These are phyloP conservation scores for Tarsius wallacei DNA, from an alignment of 2,797 vertebrate genomes.

Conservation along the genomic window DNA sequence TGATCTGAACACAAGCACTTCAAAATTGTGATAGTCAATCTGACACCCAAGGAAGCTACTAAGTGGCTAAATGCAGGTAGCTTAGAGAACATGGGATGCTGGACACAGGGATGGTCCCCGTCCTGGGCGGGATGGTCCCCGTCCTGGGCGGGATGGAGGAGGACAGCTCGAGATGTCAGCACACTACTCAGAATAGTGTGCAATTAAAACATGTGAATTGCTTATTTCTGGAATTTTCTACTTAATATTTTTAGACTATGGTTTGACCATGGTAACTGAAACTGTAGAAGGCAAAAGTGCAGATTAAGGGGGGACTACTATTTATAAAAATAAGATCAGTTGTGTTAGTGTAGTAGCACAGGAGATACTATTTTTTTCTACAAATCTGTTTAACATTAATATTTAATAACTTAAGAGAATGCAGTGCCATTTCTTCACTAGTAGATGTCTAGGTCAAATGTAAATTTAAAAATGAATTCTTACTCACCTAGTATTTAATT, in stretches of 20 bases:
- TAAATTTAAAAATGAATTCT: conserved; percentile 89
- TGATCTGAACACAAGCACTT: not conserved
- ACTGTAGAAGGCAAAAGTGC: not conserved
- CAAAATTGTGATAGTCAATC: not conserved
- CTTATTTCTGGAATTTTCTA: not conserved
- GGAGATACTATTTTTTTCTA: conserved; percentile 14
- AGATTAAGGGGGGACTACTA: not conserved
- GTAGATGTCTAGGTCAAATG: conserved; percentile 79
- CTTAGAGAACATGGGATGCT: not conserved
- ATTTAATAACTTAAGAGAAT: conserved; percentile 60
- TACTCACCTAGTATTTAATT: conserved; percentile 93
- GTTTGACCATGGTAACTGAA: not conserved
- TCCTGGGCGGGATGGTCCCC: not conserved
- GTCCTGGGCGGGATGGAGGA: not conserved
- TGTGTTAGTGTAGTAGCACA: not conserved
- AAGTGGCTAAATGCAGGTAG: not conserved
- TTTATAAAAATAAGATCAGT: not conserved
- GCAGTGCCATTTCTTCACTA: not conserved
- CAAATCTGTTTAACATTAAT: not conserved
- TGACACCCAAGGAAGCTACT: not conserved
- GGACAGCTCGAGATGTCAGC: not conserved
- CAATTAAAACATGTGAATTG: not conserved
- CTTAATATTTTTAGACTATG: not conserved
- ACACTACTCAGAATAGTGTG: not conserved
- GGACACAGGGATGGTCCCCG: not conserved